These are phyloP conservation scores for Boloria selene DNA, from an alignment of 2,888 invertebrate genomes.

Conservation along the genomic window DNA sequence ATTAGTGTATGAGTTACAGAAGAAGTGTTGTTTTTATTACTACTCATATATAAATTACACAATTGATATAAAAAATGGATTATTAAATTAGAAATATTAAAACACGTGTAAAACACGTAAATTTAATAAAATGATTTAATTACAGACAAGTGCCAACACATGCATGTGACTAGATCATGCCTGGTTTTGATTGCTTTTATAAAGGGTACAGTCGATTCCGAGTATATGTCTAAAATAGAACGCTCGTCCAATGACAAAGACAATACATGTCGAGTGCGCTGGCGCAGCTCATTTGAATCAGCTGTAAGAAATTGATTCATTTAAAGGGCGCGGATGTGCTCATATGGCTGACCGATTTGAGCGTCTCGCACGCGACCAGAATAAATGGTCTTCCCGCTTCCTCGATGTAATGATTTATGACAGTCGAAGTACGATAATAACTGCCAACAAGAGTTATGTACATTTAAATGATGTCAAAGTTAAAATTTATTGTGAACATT, in stretches of 20 bases:
- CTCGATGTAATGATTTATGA: constrained; percentile 35
- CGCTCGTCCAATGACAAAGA: constrained; percentile 57
- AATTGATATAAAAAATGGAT: not conserved
- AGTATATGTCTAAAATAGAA: constrained; percentile 59
- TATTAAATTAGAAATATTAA: constrained; percentile 1
- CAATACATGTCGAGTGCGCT: constrained; percentile 56
- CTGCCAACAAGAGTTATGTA: constrained; percentile 30
- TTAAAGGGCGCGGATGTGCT: constrained; percentile 35
- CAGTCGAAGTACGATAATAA: constrained; percentile 36
- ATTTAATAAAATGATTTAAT: constrained; percentile 34
- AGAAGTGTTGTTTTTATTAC: too few species aligned
- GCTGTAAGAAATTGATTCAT: constrained; percentile 71
- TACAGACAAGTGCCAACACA: constrained; percentile 57
- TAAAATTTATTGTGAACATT: constrained; percentile 16
- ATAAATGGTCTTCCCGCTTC: constrained; percentile 35
- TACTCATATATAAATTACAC: not conserved
- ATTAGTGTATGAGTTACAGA: too few species aligned
- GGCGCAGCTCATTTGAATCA: constrained; percentile 58
- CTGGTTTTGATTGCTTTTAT: constrained; percentile 39
- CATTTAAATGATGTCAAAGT: constrained; percentile 28
- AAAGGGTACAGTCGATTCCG: constrained; percentile 65
- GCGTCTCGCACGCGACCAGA: constrained; percentile 39
- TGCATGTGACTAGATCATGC: constrained; percentile 47
- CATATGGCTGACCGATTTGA: constrained; percentile 39
- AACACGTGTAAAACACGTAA: constrained; percentile 18